Evolutionary conservation across 2,797 vertebrate species (phyloP).

Genomic region (Pseudotriccus pelzelni): DNA sequence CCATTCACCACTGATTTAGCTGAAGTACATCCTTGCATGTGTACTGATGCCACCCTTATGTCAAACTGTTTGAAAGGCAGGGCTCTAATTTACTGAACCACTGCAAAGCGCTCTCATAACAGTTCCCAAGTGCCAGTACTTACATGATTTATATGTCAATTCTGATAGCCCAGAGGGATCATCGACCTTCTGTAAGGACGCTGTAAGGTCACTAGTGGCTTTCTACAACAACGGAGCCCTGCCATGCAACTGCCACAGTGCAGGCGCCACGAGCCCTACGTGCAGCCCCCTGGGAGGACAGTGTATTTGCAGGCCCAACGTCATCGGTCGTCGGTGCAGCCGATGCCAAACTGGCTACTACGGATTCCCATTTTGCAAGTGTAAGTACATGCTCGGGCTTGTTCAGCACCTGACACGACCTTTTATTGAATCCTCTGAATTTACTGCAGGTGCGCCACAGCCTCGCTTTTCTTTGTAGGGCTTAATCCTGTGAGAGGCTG

Average conservation of each 20-base stretch:
- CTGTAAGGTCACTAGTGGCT: conserved; percentile 84
- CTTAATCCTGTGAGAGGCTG: neutral
- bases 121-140: neutral
- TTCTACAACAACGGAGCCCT: conserved; percentile 87
- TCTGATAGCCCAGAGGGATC: conserved; percentile 78
- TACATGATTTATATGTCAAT: neutral
- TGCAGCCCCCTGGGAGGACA: conserved; percentile 87
- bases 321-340: conserved; percentile 87
- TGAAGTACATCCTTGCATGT: neutral
- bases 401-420: rapidly evolving
- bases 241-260: conserved; percentile 83
- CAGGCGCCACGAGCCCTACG: conserved; percentile 70
- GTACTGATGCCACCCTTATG: neutral
- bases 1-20: neutral
- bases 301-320: conserved; percentile 81
- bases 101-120: neutral
- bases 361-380: conserved; percentile 89
- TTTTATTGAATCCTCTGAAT: neutral
- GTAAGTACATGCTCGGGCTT: conserved; percentile 73
- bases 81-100: neutral
- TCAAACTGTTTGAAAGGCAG: neutral
- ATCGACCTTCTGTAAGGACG: conserved; percentile 84
- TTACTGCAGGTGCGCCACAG: neutral
- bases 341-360: conserved; percentile 88
- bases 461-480: neutral